Evolutionary conservation across 2,888 invertebrate species (phyloP).

Genomic region (Andrena haemorrhoa): DNA sequence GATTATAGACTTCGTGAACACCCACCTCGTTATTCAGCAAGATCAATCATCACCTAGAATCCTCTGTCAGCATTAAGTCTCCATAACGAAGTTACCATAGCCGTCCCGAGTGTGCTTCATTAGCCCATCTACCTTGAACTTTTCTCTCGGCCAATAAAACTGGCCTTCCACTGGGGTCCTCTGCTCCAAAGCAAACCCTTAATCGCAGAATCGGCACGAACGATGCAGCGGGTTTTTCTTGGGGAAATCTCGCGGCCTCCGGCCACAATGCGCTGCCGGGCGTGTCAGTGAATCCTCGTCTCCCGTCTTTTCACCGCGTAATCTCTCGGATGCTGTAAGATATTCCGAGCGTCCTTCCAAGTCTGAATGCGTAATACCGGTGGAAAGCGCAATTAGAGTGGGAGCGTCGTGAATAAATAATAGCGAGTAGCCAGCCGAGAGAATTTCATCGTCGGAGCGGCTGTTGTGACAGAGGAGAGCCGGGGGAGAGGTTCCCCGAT

Average conservation of each 20-base stretch:
- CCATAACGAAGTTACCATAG: no score
- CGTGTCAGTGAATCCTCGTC: background rate
- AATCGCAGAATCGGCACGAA: background rate
- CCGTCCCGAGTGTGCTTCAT: no score
- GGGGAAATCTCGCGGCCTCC: background rate
- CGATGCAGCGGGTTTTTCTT: background rate
- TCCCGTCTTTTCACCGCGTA: conserved; percentile 19
- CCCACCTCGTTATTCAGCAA: no score
- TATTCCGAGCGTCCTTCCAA: conserved; percentile 36
- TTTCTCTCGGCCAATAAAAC: background rate
- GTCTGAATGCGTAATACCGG: conserved; percentile 36
- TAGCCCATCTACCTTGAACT: no score
- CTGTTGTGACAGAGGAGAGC: background rate
- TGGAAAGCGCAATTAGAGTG: conserved; percentile 43
- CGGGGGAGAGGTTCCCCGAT: background rate
- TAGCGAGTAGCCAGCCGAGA: conserved; percentile 13
- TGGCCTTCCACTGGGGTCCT: background rate
- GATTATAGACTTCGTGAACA: no score
- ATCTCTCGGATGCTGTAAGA: conserved; percentile 28
- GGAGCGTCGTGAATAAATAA: conserved; percentile 42
- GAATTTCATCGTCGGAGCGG: conserved; percentile 25
- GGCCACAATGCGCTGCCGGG: conserved; percentile 4
- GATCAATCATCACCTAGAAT: no score
- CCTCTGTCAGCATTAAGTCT: no score
- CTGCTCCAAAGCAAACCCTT: background rate